Base-by-base conservation (phyloP, 2,797 vertebrate genomes). In the Siniperca scherzeri region DNA sequence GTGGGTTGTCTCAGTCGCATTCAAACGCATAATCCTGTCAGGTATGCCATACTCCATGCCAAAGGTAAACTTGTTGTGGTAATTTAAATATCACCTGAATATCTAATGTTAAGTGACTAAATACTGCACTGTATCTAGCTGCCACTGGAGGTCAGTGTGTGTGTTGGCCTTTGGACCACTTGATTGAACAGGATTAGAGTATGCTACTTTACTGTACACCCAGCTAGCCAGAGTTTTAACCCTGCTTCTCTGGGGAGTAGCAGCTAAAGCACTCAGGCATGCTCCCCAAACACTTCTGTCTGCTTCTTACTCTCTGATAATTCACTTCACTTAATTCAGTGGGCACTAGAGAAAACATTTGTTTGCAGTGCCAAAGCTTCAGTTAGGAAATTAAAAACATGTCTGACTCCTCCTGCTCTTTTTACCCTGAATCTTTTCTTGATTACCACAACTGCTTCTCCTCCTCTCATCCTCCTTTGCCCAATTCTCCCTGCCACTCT, bases 71-170 rank as follows among this genome's bases (percentile, higher is more conserved):
- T 27, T 10, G 12, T 25, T 55, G 25, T 44, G 4, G 19, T 46
- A 4, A 66, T 59, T 55, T n/a, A 22, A 74, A 81, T 27, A 40
- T 69, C 25, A 71, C 48, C 25, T 66, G 25, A 59, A 38, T 19
- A 38, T 78, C 50, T n/a, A 56, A 72, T 33, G 48, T 46, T 11
- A 74, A 53, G 22, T 38, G 27, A 14, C 1, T 61, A 46, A 68
- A 36, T 33, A 38, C 25, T 85, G 80, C 69, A 66, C 30, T 81
- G 48, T 53, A 22, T 76, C 27, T 22, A 36, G 22, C 64, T 62
- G 50, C 78, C 80, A 81, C 75, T 48, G 62, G 78, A 87, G 77
- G 83, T 84, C 80, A 83, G 77, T 70, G 80, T 86, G 65, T 74
- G 56, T 78, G 56, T 80, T 68, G 61, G 78, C 76, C 64, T 80